These are phyloP conservation scores for Epistrophe grossulariae DNA, from an alignment of 2,888 invertebrate genomes.

Conservation along the genomic window DNA sequence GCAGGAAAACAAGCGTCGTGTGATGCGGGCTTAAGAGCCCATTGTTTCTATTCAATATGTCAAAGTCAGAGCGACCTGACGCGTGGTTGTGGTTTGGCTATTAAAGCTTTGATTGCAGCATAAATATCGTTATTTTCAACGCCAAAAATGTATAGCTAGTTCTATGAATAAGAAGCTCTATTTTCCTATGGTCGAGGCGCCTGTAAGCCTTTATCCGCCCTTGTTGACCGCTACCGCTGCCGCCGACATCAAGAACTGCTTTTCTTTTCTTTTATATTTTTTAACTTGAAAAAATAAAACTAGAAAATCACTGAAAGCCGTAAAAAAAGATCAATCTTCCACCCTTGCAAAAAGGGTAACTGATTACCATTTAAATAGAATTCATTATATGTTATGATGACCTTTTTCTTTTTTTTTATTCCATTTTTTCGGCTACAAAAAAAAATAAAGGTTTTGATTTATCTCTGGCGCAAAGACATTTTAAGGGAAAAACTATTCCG, in stretches of 20 bases:
- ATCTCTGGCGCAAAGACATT: slow-evolving; percentile 71
- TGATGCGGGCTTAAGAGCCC: no score
- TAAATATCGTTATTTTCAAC: no score
- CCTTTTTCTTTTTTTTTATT: slow-evolving; percentile 21
- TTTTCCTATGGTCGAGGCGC: background rate
- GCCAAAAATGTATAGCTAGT: no score
- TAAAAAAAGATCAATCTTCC: slow-evolving; percentile 75
- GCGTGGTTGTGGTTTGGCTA: no score
- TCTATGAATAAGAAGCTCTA: no score
- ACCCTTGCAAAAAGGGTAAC: slow-evolving; percentile 72
- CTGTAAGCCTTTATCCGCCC: background rate
- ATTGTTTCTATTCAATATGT: no score
- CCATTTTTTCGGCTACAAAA: slow-evolving; percentile 9
- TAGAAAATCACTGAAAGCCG: slow-evolving; percentile 68
- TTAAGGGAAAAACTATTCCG: slow-evolving; percentile 69
- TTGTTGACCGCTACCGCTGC: background rate
- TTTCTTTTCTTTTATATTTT: slow-evolving; percentile 18
- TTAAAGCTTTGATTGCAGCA: no score
- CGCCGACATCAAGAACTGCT: slow-evolving; percentile 26
- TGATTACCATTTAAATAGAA: slow-evolving; percentile 76
- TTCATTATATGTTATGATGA: slow-evolving; percentile 73
- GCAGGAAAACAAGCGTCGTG: no score
- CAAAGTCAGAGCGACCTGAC: no score
- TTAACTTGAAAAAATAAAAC: slow-evolving; percentile 34
- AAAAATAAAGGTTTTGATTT: slow-evolving; percentile 67